Conservation (phyloP, 2,888 invertebrate species). For the Uloborus plumipes region DNA sequence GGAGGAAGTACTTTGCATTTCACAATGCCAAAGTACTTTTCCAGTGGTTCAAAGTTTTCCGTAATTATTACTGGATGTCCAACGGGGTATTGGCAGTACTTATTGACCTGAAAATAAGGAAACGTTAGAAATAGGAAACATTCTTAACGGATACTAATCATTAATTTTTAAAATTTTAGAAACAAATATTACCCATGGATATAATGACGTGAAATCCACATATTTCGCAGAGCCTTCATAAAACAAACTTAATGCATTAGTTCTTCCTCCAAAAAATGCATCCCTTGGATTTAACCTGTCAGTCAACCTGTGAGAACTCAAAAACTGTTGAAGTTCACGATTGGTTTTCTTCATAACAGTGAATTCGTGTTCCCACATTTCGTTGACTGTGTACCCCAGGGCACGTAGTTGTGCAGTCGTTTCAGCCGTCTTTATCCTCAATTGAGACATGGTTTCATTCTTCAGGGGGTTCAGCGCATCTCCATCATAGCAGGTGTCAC, state of each 20-base stretch:
- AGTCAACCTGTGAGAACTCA: background rate
- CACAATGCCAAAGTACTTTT: constrained; percentile 67
- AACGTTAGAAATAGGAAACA: too few species aligned
- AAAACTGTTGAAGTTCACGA: background rate
- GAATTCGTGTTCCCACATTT: constrained; percentile 67
- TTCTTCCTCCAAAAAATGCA: too few species aligned
- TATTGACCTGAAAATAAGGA: background rate
- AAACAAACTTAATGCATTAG: too few species aligned
- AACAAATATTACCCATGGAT: too few species aligned
- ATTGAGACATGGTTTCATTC: background rate
- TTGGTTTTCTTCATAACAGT: background rate
- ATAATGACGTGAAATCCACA: too few species aligned
- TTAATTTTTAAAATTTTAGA: too few species aligned
- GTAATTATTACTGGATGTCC: constrained; percentile 67
- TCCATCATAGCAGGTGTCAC: background rate
- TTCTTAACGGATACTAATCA: too few species aligned
- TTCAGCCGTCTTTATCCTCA: background rate
- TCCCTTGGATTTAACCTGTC: too few species aligned
- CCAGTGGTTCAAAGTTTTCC: constrained; percentile 65
- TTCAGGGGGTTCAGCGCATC: background rate
- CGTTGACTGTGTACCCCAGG: constrained; percentile 60
- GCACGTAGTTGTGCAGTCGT: background rate
- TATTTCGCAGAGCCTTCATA: too few species aligned
- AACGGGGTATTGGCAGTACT: constrained; percentile 65
- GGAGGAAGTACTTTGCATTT: constrained; percentile 68